Conservation (phyloP, 2,888 invertebrate species). For the Lamproptera curius region DNA sequence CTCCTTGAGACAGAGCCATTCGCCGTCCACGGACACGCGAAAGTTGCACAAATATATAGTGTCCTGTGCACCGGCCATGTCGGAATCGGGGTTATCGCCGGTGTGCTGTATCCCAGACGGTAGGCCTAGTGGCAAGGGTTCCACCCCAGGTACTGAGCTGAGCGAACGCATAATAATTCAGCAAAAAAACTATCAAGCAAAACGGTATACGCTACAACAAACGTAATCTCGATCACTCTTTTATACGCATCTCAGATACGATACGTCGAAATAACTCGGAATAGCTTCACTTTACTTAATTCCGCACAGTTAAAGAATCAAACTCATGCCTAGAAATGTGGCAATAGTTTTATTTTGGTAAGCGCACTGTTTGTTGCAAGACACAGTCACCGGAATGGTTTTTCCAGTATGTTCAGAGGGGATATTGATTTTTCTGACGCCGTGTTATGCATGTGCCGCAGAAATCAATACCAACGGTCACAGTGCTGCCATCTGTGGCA, state of each 20-base stretch:
- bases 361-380: conserved; percentile 32
- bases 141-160: conserved; percentile 64
- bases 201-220: conserved; percentile 48
- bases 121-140: conserved; percentile 64
- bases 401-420: conserved; percentile 48
- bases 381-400: conserved; percentile 43
- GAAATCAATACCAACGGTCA: conserved; percentile 58
- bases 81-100: conserved; percentile 64
- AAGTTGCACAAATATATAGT: conserved; percentile 98
- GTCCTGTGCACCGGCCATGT: conserved; percentile 94
- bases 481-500: conserved; percentile 54
- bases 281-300: neutral
- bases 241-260: conserved; percentile 46
- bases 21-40: conserved; percentile 97
- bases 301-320: conserved; percentile 4
- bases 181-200: conserved; percentile 72
- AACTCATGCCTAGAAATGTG: conserved; percentile 10
- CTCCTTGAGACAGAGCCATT: conserved; percentile 97
- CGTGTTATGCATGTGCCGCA: conserved; percentile 31
- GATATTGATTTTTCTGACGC: conserved; percentile 63
- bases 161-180: conserved; percentile 74
- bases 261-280: neutral
- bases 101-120: conserved; percentile 53
- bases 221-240: conserved; percentile 59
- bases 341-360: conserved; percentile 26